These are phyloP conservation scores for Megaceryle torquata DNA, from an alignment of 2,113 vertebrate species.

Conservation along the genomic window DNA sequence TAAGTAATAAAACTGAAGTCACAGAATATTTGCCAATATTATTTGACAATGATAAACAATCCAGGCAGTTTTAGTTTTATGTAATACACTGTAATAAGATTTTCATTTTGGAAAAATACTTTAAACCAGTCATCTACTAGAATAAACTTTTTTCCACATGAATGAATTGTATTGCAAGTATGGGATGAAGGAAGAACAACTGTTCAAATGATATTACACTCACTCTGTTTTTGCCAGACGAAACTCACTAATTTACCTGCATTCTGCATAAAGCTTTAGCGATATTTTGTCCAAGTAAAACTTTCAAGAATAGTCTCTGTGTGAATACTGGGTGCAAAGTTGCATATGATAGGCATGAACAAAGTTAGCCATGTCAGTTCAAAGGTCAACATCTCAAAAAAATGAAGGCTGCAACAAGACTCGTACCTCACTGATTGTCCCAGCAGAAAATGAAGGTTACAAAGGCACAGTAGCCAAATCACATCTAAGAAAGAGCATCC, in stretches of 20 bases:
- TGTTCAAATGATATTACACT: neutral
- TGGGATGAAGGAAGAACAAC: neutral
- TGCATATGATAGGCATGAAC: neutral
- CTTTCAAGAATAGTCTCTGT: neutral
- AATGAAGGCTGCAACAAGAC: neutral
- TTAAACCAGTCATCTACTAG: neutral
- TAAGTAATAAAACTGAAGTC: neutral
- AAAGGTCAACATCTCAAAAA: neutral
- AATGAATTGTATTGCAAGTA: neutral
- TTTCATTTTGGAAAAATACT: neutral
- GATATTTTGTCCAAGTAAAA: neutral
- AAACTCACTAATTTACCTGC: neutral
- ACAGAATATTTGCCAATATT: neutral
- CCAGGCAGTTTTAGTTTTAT: neutral
- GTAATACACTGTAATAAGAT: neutral
- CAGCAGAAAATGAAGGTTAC: neutral
- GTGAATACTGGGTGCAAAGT: neutral
- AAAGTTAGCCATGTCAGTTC: neutral
- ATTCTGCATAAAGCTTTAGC: neutral
- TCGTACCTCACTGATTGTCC: neutral
- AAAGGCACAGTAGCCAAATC: neutral
- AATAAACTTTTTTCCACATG: neutral
- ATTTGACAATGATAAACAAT: neutral
- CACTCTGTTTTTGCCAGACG: neutral
- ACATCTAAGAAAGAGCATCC: neutral